These are phyloP conservation scores for Malurus cyaneus DNA, from an alignment of 2,113 vertebrate genomes.

Conservation along the genomic window DNA sequence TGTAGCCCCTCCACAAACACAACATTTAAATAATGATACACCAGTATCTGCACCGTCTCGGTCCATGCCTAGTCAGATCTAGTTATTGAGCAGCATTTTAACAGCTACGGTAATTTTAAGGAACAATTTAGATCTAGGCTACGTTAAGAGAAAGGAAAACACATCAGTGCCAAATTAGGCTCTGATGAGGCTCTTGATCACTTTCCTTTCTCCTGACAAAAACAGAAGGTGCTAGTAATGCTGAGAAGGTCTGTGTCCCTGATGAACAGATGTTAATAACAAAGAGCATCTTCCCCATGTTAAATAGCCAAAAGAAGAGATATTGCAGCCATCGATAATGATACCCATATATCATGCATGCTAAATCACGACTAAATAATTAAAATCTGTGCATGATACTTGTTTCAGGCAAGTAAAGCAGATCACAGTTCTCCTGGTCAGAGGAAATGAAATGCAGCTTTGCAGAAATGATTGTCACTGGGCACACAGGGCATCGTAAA, in stretches of 20 bases:
- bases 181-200: slow-evolving; percentile 90
- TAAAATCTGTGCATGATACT: slow-evolving; percentile 57
- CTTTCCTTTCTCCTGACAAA: slow-evolving; percentile 85
- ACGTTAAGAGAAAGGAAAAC: slow-evolving; percentile 65
- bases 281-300: slow-evolving; percentile 85
- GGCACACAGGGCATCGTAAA: neutral
- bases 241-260: slow-evolving; percentile 82
- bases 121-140: slow-evolving; percentile 50
- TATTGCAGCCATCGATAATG: slow-evolving; percentile 82
- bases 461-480: slow-evolving; percentile 77
- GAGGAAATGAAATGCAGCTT: slow-evolving; percentile 84
- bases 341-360: slow-evolving; percentile 54
- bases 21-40: slow-evolving; percentile 34
- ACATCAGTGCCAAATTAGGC: slow-evolving; percentile 90
- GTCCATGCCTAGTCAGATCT: neutral
- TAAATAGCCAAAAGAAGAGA: slow-evolving; percentile 86
- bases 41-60: slow-evolving; percentile 12
- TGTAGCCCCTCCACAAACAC: slow-evolving; percentile 1
- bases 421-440: slow-evolving; percentile 78
- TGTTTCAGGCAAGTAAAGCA: slow-evolving; percentile 69
- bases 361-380: slow-evolving; percentile 71
- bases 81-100: slow-evolving; percentile 55
- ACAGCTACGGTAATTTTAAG: slow-evolving; percentile 46
- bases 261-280: slow-evolving; percentile 89
- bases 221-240: slow-evolving; percentile 86